Percentiles rank a stretch among this genome's conserved stretches.
phyloP scores from a whole-genome alignment of 2,888 invertebrate species.

The Cynaeus angustus region DNA sequence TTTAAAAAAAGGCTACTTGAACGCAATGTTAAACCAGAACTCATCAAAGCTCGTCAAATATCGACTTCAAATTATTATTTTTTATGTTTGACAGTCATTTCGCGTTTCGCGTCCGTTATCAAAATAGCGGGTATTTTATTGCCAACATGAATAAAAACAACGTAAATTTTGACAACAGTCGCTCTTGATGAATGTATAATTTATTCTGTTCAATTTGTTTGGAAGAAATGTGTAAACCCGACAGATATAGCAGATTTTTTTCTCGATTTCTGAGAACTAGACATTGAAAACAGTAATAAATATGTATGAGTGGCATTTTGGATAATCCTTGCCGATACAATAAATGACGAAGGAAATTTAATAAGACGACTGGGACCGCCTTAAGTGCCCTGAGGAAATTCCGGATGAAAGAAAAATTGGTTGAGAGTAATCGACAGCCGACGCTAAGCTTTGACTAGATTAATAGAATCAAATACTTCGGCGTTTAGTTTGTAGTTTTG shows the following conservation, averaged over 20 bases:
- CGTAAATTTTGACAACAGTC: not conserved
- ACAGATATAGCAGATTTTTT: not conserved
- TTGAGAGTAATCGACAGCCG: constrained; percentile 18
- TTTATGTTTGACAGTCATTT: not conserved
- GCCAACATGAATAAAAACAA: not conserved
- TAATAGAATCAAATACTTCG: constrained; percentile 12
- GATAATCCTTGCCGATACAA: constrained; percentile 24
- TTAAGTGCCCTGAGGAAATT: constrained; percentile 4
- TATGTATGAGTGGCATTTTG: constrained; percentile 33
- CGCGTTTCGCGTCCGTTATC: not conserved
- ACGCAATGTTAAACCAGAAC: too few relatives aligned
- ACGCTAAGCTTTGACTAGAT: constrained; percentile 10
- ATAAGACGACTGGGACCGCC: constrained; percentile 22
- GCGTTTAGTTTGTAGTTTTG: not conserved
- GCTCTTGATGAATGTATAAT: constrained; percentile 3
- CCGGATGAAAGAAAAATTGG: constrained; percentile 1
- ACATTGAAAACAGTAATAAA: constrained; percentile 17
- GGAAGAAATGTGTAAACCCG: constrained; percentile 1
- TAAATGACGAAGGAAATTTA: constrained; percentile 30
- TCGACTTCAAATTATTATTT: not conserved
- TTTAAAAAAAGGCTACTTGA: not conserved
- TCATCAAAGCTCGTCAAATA: not conserved
- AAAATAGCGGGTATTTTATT: not conserved
- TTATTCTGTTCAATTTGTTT: not conserved
- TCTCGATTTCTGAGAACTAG: constrained; percentile 3